These are phyloP conservation scores for Phalera bucephala DNA, from an alignment of 2,888 invertebrate genomes.

Conservation along the genomic window DNA sequence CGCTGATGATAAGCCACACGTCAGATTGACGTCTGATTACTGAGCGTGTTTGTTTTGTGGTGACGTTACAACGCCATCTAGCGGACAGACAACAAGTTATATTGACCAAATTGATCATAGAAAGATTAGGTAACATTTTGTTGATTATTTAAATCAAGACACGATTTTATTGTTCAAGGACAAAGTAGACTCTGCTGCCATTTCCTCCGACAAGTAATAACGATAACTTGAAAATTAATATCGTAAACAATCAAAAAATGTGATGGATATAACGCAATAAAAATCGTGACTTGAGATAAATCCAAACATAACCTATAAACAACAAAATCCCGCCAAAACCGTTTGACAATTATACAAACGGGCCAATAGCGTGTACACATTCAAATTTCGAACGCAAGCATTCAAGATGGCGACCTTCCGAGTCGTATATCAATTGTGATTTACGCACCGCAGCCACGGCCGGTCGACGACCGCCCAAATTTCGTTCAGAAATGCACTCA, in stretches of 20 bases:
- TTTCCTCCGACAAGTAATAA: too few relatives aligned
- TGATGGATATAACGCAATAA: too few relatives aligned
- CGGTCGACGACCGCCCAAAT: slow-evolving; percentile 81
- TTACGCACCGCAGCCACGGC: slow-evolving; percentile 70
- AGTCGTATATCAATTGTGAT: slow-evolving; percentile 78
- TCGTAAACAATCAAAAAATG: too few relatives aligned
- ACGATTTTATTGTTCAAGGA: too few relatives aligned
- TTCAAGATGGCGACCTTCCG: slow-evolving; percentile 81
- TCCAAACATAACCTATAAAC: slow-evolving; percentile 33
- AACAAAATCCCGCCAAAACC: slow-evolving; percentile 35
- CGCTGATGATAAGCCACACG: slow-evolving; percentile 33
- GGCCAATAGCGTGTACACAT: slow-evolving; percentile 66
- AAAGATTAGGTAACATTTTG: too few relatives aligned
- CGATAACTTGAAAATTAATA: too few relatives aligned
- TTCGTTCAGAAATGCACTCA: slow-evolving; percentile 81
- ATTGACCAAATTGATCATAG: too few relatives aligned
- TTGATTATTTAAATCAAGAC: too few relatives aligned
- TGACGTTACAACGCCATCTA: not conserved
- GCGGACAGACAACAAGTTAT: too few relatives aligned
- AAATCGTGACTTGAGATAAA: too few relatives aligned
- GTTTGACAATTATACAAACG: slow-evolving; percentile 54
- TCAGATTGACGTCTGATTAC: slow-evolving; percentile 48
- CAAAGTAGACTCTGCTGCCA: too few relatives aligned
- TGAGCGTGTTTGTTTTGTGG: slow-evolving; percentile 16
- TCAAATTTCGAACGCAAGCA: slow-evolving; percentile 75